Conservation (phyloP, 2,797 vertebrate genomes). For the Forpus xanthops region DNA sequence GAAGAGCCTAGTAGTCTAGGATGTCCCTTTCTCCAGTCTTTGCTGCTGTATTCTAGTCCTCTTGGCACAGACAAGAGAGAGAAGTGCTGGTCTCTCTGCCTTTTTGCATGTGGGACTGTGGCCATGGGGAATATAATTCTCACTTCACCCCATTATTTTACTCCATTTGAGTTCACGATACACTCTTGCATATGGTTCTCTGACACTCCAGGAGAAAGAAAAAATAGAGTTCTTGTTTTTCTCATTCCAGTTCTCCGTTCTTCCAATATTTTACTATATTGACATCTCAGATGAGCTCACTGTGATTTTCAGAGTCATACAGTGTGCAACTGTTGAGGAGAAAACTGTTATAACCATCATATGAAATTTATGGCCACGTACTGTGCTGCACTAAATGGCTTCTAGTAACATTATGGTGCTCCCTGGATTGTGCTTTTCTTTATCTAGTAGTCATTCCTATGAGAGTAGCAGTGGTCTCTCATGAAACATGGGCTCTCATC, state of each 20-base stretch:
- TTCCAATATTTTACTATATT: background rate
- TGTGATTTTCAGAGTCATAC: constrained; percentile 54
- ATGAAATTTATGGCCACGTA: constrained; percentile 14
- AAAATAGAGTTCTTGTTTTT: background rate
- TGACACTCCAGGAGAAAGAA: background rate
- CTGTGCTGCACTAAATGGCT: background rate
- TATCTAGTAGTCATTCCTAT: background rate
- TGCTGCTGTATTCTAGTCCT: background rate
- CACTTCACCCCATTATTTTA: background rate
- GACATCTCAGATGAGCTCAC: background rate
- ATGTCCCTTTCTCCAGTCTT: background rate
- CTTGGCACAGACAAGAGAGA: background rate
- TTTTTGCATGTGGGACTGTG: background rate
- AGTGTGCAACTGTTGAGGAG: constrained; percentile 57
- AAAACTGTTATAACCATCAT: constrained; percentile 36
- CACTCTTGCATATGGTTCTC: background rate
- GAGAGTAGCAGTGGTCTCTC: background rate
- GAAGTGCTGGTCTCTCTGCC: background rate
- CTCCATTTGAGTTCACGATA: background rate
- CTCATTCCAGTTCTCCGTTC: background rate
- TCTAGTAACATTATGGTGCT: background rate
- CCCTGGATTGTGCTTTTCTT: constrained; percentile 12
- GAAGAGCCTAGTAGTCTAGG: background rate
- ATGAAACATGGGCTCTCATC: background rate
- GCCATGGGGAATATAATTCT: background rate